Base-by-base conservation (phyloP, 2,888 invertebrate genomes). In the Euproctis similis region DNA sequence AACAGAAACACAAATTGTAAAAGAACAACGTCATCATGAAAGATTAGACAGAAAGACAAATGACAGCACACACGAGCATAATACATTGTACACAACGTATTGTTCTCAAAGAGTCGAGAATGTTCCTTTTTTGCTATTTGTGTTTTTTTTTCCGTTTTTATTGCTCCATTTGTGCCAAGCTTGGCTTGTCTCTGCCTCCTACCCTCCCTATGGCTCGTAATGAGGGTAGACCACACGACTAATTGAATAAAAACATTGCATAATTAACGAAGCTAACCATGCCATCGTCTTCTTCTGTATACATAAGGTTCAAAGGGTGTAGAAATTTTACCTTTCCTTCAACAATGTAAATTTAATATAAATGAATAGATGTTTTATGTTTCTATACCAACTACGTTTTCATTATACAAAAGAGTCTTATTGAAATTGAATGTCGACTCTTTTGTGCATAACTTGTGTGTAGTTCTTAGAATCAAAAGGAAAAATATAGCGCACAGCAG, bases 191-290 rank as follows among this genome's bases (percentile, higher is more conserved):
- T 61, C 56, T 58, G 57, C 53, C 50, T 52, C 55, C 64, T 53
- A 46, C 50, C 48, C 46, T 59, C 58, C 61, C 64, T 58, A 58
- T 53, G 59, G 56, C 48, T 40, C 53, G 57, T 76, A 76, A 80
- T 77, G 77, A 80, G 67, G 68, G 67, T 62, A 65, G 60, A 61
- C 61, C 65, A 66, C 66, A 62, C 66, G 61, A 60, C 64, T 80
- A 74, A 76, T 78, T 80, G 73, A 78, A 80, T 78, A 74, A 76
- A 78, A 78, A 76, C 75, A 77, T 66, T 74, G 69, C 61, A 74
- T 77, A 72, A 76, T 75, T 72, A 72, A 75, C 56, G 54, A 56
- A 58, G 55, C 53, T 53, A 42, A 46, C 41, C 39, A 42, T 45
- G 41, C 42, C 36, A 30, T 24, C 34, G 35, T 27, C 36, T 40